Evolutionary conservation across 1,140 invertebrate species (phyloP).

Genomic region (Drosophila suzukii): DNA sequence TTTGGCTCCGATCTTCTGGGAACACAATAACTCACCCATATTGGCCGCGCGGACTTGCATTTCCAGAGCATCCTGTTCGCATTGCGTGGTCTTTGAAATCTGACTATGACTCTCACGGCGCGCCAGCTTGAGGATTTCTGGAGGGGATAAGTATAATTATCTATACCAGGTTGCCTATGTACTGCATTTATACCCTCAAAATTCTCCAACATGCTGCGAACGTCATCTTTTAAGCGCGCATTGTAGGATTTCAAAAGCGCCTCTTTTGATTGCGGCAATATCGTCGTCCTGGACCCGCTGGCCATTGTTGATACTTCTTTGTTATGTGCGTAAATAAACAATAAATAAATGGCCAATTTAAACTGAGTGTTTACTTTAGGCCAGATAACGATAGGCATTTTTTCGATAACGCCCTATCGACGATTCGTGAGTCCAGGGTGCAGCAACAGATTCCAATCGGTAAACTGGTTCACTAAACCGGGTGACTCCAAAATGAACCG

Average conservation of each 20-base stretch:
- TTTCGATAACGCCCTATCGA: too few relatives aligned
- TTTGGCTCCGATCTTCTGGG: neutral
- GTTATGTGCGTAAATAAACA: too few relatives aligned
- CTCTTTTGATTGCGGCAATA: constrained; percentile 95
- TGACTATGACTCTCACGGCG: constrained; percentile 97
- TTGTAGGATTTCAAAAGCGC: constrained; percentile 97
- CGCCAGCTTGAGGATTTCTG: constrained; percentile 96
- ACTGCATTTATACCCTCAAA: constrained; percentile 90
- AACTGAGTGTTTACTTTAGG: too few relatives aligned
- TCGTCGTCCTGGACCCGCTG: constrained; percentile 84
- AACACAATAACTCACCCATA: constrained; percentile 87
- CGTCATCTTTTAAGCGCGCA: constrained; percentile 96
- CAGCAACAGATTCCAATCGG: too few relatives aligned
- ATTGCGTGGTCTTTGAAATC: constrained; percentile 93
- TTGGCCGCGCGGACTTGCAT: constrained; percentile 98
- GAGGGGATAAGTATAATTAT: constrained; percentile 6
- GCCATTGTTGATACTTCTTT: constrained; percentile 36
- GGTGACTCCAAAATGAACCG: too few relatives aligned
- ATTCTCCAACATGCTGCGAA: constrained; percentile 98
- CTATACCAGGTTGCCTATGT: neutral
- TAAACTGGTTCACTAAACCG: too few relatives aligned
- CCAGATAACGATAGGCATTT: too few relatives aligned
- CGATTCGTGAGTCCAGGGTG: too few relatives aligned
- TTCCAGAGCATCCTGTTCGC: constrained; percentile 97
- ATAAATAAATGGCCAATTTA: too few relatives aligned